A percentile compares a stretch with the other conserved stretches of the same genome.
phyloP scores from a whole-genome alignment of 2,888 invertebrate species.

The Philopedon plagiatum region DNA sequence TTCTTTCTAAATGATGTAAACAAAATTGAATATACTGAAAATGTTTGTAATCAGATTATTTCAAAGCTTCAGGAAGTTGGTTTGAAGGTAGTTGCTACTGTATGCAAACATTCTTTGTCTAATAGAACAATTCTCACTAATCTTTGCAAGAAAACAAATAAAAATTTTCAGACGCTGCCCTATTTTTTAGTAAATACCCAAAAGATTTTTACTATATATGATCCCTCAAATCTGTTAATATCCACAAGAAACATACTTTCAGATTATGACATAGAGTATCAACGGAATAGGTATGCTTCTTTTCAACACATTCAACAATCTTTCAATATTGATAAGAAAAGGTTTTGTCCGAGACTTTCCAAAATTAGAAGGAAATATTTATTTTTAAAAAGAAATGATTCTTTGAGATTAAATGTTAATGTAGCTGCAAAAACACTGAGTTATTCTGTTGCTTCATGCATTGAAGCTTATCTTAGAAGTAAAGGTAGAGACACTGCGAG shows the following conservation, averaged over 20 bases:
- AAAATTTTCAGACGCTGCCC: not conserved
- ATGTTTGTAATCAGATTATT: not conserved
- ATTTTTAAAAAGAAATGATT: not conserved
- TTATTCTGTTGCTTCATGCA: not conserved
- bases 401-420: not conserved
- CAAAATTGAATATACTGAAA: not conserved
- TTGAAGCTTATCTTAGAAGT: not conserved
- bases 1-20: conserved; percentile 2
- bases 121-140: not conserved
- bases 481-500: not conserved
- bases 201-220: not conserved
- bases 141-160: not conserved
- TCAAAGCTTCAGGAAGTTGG: not conserved
- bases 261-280: not conserved
- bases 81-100: not conserved
- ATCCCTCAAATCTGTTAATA: not conserved
- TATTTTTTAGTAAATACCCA: conserved; percentile 1
- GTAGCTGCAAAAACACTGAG: not conserved
- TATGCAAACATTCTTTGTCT: not conserved
- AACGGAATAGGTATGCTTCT: not conserved
- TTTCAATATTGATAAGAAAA: not conserved
- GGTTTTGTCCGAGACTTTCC: not conserved
- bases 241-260: not conserved
- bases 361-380: not conserved
- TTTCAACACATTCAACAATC: not conserved